Evolutionary conservation across 2,113 vertebrate species (phyloP).

Genomic region (Petroica traversi): DNA sequence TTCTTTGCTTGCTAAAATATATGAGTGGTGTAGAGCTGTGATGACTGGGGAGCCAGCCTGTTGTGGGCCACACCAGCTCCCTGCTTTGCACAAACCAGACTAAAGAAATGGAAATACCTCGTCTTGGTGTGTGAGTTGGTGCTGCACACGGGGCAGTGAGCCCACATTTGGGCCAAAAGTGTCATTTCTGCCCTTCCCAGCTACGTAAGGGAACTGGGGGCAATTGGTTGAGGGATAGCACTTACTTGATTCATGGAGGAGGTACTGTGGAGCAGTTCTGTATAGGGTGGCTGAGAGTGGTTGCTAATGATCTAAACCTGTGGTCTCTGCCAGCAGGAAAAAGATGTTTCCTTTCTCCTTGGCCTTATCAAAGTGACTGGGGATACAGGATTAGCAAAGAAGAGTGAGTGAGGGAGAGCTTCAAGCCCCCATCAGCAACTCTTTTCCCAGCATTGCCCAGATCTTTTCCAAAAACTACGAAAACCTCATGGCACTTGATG

Average conservation of each 20-base stretch:
- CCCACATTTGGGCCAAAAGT: fast-evolving
- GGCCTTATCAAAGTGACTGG: not conserved
- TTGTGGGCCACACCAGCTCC: not conserved
- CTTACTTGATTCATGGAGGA: not conserved
- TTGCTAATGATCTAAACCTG: not conserved
- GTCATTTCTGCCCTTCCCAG: not conserved
- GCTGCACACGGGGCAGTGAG: not conserved
- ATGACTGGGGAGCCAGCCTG: fast-evolving
- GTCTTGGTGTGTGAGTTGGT: not conserved
- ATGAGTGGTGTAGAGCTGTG: not conserved
- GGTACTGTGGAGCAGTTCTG: not conserved
- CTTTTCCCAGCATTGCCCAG: not conserved
- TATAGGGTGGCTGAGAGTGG: not conserved
- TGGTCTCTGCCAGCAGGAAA: not conserved
- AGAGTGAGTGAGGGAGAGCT: fast-evolving
- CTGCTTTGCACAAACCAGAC: not conserved
- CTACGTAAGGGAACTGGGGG: fast-evolving
- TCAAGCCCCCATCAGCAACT: not conserved
- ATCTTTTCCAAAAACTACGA: not conserved
- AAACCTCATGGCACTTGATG: not conserved
- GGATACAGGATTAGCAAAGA: not conserved
- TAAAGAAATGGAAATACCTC: not conserved
- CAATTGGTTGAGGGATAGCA: not conserved
- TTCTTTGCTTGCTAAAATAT: not conserved
- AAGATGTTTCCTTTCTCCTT: not conserved